Base-by-base conservation (phyloP, 2,888 invertebrate species). In the Nemapogon koenigi region DNA sequence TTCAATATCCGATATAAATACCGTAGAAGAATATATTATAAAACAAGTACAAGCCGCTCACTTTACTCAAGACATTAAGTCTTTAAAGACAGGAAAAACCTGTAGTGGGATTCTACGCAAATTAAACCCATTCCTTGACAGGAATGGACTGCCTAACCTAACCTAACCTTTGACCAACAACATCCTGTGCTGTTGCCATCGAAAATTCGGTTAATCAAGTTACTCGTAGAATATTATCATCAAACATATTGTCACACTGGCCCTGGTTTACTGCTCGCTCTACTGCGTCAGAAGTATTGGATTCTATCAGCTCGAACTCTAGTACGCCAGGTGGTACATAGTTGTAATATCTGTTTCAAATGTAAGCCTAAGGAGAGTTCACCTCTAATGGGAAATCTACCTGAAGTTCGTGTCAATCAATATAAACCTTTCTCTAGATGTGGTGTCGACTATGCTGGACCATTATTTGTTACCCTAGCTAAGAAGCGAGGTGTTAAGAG, bases 371-470 rank as follows among this genome's bases (percentile, higher is more conserved):
- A n/a, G 8, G n/a, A 17, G 4, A 28, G 27, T 2, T 28, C 13
- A 14, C 40, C 40, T 3, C 15, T 22, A 3, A 38, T 40, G 43
- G 38, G 30, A 7, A 29, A 36, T 19, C 18, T 40, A 2, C 43
- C 40, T 7, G 4, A 25, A n/a, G 17, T 14, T 8, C 16, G 40
- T 11, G 40, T 43, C 2, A 11, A 4, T 10, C n/a, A 40, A 41
- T 36, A 16, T 1, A 43, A 39, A 25, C 13, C 29, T 11, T 43
- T 43, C 26, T 16, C 19, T 3, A n/a, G n/a, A n/a, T n/a, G n/a
- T n/a, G 43, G 15, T 8, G 43, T 43, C 3, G 43, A 43, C 16
- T 41, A 37, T 32, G 43, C 29, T 2, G 43, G 43, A 8, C 43
- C 43, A 4, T 42, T 40, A 11, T 17, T 14, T 6, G 17, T 38